phyloP scores from a whole-genome alignment of 2,113 vertebrate species.

The Empidonax traillii region DNA sequence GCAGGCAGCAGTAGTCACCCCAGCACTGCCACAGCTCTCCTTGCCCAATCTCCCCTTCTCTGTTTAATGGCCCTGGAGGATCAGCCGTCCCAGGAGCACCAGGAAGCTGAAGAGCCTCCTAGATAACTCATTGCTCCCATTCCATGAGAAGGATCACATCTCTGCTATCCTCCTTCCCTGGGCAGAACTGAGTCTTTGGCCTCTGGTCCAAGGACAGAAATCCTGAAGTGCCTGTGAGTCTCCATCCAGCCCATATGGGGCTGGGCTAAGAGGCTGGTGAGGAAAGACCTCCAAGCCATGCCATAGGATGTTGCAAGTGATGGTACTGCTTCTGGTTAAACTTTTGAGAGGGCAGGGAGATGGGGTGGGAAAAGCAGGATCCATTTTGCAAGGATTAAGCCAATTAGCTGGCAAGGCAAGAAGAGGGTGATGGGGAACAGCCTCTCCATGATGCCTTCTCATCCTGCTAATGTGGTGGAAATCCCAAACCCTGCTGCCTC shows the following conservation, averaged over 20 bases:
- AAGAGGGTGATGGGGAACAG: neutral
- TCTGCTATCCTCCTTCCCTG: neutral
- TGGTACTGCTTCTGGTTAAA: neutral
- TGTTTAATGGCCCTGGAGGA: neutral
- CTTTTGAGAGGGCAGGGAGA: neutral
- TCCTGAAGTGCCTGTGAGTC: neutral
- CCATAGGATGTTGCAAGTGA: neutral
- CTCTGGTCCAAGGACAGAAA: neutral
- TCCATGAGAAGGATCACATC: neutral
- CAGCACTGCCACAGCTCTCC: rapidly evolving
- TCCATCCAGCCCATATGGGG: neutral
- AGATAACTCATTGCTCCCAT: neutral
- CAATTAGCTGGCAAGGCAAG: neutral
- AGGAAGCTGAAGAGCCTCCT: neutral
- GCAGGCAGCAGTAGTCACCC: neutral
- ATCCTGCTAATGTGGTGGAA: neutral
- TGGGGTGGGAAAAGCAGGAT: neutral
- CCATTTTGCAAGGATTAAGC: neutral
- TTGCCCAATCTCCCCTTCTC: neutral
- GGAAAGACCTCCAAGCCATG: neutral
- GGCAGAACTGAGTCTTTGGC: neutral
- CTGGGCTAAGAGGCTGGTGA: neutral
- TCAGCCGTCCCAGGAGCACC: neutral
- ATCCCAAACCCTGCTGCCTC: neutral
- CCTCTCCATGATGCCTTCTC: rapidly evolving